A percentile compares a stretch with the other conserved stretches of the same genome.
Evolutionary conservation across 2,888 invertebrate genomes (phyloP).

Genomic region (Altica lythri): DNA sequence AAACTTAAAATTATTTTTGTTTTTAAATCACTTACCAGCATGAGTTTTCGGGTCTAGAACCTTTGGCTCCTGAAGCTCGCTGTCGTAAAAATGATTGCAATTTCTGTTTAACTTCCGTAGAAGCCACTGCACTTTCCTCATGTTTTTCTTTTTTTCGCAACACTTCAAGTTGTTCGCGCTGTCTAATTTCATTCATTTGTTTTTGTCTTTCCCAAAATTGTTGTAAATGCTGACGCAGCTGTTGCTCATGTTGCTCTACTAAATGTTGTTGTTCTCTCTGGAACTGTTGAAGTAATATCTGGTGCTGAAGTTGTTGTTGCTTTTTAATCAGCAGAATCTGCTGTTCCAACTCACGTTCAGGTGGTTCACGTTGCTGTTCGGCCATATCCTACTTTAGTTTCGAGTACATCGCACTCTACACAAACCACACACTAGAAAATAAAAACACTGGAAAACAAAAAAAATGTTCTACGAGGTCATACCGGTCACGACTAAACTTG

Average conservation of each 20-base stretch:
- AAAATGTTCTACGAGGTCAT: constrained; percentile 49
- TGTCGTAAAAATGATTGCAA: constrained; percentile 71
- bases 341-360: constrained; percentile 58
- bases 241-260: constrained; percentile 88
- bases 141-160: constrained; percentile 92
- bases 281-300: constrained; percentile 87
- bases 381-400: constrained; percentile 50
- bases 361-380: constrained; percentile 54
- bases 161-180: constrained; percentile 82
- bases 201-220: constrained; percentile 93
- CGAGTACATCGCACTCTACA: constrained; percentile 34
- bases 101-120: constrained; percentile 94
- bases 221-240: constrained; percentile 85
- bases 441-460: constrained; percentile 19
- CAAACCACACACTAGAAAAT: constrained; percentile 21
- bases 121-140: constrained; percentile 95
- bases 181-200: constrained; percentile 70
- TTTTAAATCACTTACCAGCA: constrained; percentile 51
- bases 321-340: constrained; percentile 81
- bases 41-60: constrained; percentile 54
- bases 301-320: constrained; percentile 91
- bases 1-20: constrained; percentile 17
- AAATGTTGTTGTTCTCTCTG: constrained; percentile 90
- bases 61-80: constrained; percentile 54
- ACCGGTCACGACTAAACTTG: constrained; percentile 51